A percentile compares a stretch with the other conserved stretches of the same genome.
These are phyloP conservation scores for Cnemophilus loriae DNA, from an alignment of 2,113 vertebrate species.

Conservation along the genomic window DNA sequence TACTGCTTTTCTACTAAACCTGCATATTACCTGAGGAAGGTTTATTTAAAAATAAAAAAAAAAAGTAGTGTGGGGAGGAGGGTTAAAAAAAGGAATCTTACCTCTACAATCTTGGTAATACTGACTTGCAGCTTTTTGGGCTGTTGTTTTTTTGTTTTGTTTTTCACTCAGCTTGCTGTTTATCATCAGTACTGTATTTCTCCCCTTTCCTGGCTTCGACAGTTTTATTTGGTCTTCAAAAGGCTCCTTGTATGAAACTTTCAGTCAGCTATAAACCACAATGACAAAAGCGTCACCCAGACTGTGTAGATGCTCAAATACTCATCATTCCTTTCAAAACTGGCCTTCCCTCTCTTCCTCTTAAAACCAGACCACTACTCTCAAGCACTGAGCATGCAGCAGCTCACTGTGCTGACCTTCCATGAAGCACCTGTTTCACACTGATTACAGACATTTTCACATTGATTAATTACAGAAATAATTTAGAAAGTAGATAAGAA, in stretches of 20 bases:
- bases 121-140: background rate
- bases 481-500: background rate
- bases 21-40: background rate
- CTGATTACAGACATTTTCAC: background rate
- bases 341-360: background rate
- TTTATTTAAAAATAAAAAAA: background rate
- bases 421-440: background rate
- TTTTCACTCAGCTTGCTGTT: background rate
- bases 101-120: background rate
- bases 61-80: accelerated
- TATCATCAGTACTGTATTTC: background rate
- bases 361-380: background rate
- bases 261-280: background rate
- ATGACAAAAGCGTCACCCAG: background rate
- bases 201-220: background rate
- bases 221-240: background rate
- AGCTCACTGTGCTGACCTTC: background rate
- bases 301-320: background rate
- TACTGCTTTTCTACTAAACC: background rate
- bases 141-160: background rate
- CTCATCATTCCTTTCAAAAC: background rate
- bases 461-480: background rate
- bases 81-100: background rate
- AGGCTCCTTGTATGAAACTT: background rate
- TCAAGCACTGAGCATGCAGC: background rate